Base-by-base conservation (phyloP, 2,888 invertebrate species). In the Diadegma fenestrale region DNA sequence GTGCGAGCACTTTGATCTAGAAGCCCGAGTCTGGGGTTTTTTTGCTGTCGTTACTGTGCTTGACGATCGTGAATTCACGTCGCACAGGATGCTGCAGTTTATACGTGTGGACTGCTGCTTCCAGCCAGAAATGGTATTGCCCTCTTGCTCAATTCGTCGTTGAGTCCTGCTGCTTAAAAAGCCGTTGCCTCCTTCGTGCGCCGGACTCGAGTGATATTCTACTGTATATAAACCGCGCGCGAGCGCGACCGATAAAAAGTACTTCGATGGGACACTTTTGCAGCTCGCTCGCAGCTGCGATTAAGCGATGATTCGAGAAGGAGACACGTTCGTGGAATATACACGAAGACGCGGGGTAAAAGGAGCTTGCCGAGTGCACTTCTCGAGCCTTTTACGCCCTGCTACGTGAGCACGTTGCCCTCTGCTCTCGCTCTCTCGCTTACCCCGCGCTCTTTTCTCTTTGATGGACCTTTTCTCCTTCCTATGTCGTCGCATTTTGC, bases 291-390 rank as follows among this genome's bases (percentile, higher is more conserved):
- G 66, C 81, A 77, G 77, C 82, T 82, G 76, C 87, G 86, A 87
- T 87, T 87, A 85, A 87, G 87, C 85, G 87, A 87, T 87, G 87
- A 87, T 87, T 83, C 87, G 81, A 79, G 73, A 76, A 75, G 72
- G 45, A 81, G 79, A 76, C 82, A 85, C 81, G 85, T 76, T 83
- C 77, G 85, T 84, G 72, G 66, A 80, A 86, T 64, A 86, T 64
- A 64, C 45, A 51, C 71, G 71, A 61, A 22, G 61, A 75, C 45
- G 33, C 30, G 37, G 72, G 76, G 78, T 69, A 77, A 73, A 72
- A 63, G 72, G 72, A 75, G 80, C 69, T 51, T 66, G 66, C 64
- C 43, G 76, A 80, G 75, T 71, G 68, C 58, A 41, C 48, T 78
- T 64, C 73, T 69, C 80, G 73, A 82, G 86, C 82, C 82, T 83